Evolutionary conservation across 2,888 invertebrate genomes (phyloP).

Genomic region (Oxyteleia sp.): DNA sequence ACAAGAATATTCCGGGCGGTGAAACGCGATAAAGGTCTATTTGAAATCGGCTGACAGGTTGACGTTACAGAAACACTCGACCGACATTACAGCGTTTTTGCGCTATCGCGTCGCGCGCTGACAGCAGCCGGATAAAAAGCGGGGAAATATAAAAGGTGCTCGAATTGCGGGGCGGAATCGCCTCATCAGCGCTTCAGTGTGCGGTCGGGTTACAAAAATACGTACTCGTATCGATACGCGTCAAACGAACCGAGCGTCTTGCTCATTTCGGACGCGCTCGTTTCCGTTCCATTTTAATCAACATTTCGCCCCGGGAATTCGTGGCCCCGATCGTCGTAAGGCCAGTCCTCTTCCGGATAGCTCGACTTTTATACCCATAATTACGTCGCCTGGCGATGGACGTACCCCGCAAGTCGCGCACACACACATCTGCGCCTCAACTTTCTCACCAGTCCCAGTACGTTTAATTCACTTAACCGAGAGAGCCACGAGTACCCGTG

Average conservation of each 20-base stretch:
- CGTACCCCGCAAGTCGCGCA: slow-evolving; percentile 29
- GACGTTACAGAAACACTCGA: slow-evolving; percentile 17
- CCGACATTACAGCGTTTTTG: slow-evolving; percentile 21
- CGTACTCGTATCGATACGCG: slow-evolving; percentile 10
- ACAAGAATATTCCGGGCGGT: slow-evolving; percentile 18
- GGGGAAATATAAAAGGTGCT: slow-evolving; percentile 1
- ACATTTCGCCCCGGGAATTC: slow-evolving; percentile 32
- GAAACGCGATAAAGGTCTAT: slow-evolving; percentile 10
- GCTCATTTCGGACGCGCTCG: slow-evolving; percentile 6
- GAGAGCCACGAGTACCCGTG: slow-evolving; percentile 51
- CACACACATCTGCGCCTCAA: slow-evolving; percentile 47
- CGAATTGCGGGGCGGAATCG: not conserved
- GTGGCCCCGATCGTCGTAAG: slow-evolving; percentile 5
- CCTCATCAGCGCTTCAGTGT: slow-evolving; percentile 4
- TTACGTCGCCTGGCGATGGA: slow-evolving; percentile 48
- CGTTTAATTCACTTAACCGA: slow-evolving; percentile 69
- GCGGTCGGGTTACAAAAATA: too few relatives aligned
- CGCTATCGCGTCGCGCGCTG: slow-evolving; percentile 9
- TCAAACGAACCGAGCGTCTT: not conserved
- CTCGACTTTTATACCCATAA: slow-evolving; percentile 55
- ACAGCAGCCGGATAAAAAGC: not conserved
- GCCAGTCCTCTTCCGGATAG: slow-evolving; percentile 31
- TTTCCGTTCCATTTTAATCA: slow-evolving; percentile 53
- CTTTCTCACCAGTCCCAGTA: slow-evolving; percentile 58
- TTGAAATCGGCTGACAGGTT: slow-evolving; percentile 11